These are phyloP conservation scores for Ctenomys sociabilis DNA, from an alignment of 2,113 vertebrate genomes.

Conservation along the genomic window DNA sequence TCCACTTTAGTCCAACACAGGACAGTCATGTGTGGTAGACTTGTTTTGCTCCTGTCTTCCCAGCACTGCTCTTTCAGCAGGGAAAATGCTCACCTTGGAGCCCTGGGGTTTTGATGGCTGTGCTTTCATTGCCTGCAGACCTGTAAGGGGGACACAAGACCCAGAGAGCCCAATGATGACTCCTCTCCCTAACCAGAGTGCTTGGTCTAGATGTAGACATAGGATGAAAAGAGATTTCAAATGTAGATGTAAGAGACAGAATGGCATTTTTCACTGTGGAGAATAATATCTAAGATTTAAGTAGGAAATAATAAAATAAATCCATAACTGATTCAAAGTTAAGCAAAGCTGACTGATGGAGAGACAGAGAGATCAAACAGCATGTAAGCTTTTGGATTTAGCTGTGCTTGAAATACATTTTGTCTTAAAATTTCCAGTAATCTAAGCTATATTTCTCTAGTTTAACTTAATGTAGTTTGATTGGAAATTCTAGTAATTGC, in stretches of 20 bases:
- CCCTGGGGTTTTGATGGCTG: background rate
- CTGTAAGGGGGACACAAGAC: background rate
- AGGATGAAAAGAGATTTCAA: background rate
- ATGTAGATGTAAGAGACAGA: background rate
- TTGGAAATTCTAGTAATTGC: background rate
- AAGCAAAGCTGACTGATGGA: background rate
- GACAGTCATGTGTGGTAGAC: background rate
- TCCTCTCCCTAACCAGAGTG: background rate
- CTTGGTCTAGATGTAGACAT: background rate
- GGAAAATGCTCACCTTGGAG: background rate
- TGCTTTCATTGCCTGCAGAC: background rate
- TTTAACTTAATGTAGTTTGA: background rate
- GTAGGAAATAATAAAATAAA: conserved; percentile 1
- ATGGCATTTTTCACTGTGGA: background rate
- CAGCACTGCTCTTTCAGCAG: no score
- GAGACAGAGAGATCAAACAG: background rate
- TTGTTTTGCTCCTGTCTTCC: background rate
- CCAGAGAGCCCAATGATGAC: background rate
- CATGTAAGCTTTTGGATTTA: background rate
- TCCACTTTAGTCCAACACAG: background rate
- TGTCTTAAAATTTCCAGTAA: background rate
- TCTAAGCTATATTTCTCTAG: background rate
- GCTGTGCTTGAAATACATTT: background rate
- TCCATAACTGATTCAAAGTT: background rate
- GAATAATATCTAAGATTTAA: background rate